These are phyloP conservation scores for Orussus abietinus DNA, from an alignment of 1,140 invertebrate genomes.

Conservation along the genomic window DNA sequence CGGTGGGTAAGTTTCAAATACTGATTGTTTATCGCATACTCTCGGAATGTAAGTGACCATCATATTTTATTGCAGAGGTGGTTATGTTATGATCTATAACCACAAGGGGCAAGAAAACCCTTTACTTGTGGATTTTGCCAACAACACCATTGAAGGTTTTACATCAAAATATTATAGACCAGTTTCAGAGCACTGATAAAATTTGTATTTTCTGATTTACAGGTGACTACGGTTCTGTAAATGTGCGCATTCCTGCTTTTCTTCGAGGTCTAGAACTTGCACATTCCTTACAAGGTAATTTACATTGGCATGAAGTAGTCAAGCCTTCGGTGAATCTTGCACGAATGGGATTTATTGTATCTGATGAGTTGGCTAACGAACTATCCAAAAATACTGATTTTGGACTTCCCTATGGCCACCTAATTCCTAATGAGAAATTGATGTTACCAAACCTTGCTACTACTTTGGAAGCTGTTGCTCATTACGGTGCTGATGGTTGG, in stretches of 20 bases:
- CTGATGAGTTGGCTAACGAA: slow-evolving; percentile 50
- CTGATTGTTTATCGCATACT: slow-evolving; percentile 20
- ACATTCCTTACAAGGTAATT: slow-evolving; percentile 59
- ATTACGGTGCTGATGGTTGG: slow-evolving; percentile 49
- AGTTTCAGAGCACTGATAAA: no score
- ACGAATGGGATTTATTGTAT: slow-evolving; percentile 53
- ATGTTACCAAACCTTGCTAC: slow-evolving; percentile 44
- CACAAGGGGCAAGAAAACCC: slow-evolving; percentile 54
- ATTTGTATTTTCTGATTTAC: slow-evolving; percentile 4
- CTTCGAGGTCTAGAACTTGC: slow-evolving; percentile 58
- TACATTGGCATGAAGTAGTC: slow-evolving; percentile 65
- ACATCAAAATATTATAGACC: slow-evolving; percentile 16
- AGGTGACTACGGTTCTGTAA: slow-evolving; percentile 30
- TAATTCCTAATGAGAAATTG: slow-evolving; percentile 50
- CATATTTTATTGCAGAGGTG: slow-evolving; percentile 58
- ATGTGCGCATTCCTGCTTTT: slow-evolving; percentile 56
- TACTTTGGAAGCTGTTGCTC: slow-evolving; percentile 51
- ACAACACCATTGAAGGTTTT: slow-evolving; percentile 39
- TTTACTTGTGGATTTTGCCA: slow-evolving; percentile 57
- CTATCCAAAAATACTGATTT: slow-evolving; percentile 41
- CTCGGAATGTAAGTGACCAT: slow-evolving; percentile 5
- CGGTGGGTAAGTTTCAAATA: slow-evolving; percentile 59
- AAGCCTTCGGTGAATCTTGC: slow-evolving; percentile 64
- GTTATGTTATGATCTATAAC: slow-evolving; percentile 69
- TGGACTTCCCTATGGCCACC: slow-evolving; percentile 39